Evolutionary conservation across 2,888 invertebrate species (phyloP), one percentile per base, ranked within the genome.

Genomic region (Heliothis peltigera): DNA sequence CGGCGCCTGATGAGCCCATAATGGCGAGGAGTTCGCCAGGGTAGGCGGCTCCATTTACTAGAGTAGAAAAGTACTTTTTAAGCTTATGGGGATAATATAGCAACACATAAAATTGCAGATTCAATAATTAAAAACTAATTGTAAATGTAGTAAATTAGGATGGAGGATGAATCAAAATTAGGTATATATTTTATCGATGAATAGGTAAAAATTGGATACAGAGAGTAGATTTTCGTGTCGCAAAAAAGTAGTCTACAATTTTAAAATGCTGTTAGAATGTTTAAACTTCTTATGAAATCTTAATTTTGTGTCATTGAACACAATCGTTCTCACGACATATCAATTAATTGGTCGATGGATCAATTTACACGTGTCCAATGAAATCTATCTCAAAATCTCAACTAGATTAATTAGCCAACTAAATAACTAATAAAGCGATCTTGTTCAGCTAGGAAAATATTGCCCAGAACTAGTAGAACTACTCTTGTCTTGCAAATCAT

Each of bases 1-100:
- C 99, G 0, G 99, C 98, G 0, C 99, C 99, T 28, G 98, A 98
- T 0, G 98, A 97, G 0, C 98, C 98, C 96, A 98, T 97, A 51
- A 98, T 97, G 1, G 98, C 98, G 49, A 98, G 92, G 28, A 98
- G 91, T 87, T 98, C 98, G 0, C 98, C 98, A 0, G 98, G 98
- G 86, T 97, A 96, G 0, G 98, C 98, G 1, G 97, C 96, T 0
- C 98, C 98, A 76, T 96, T 97, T 7, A 98, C 98, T 98, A 83
- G 5, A 55, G 62, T 62, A 60, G 1, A 51, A 18, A 1, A 35
- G 25, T 25, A 6, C 6, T 25, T 6, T 1, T 25, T n/a, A n/a
- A n/a, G n/a, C n/a, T n/a, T n/a, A n/a, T n/a, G n/a, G n/a, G n/a
- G n/a, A n/a, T n/a, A n/a, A n/a, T n/a, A n/a, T n/a, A n/a, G 25